Percentiles rank a stretch among this genome's conserved stretches.
Evolutionary conservation across 2,888 invertebrate genomes (phyloP).

Genomic region (Ligdia adustata): DNA sequence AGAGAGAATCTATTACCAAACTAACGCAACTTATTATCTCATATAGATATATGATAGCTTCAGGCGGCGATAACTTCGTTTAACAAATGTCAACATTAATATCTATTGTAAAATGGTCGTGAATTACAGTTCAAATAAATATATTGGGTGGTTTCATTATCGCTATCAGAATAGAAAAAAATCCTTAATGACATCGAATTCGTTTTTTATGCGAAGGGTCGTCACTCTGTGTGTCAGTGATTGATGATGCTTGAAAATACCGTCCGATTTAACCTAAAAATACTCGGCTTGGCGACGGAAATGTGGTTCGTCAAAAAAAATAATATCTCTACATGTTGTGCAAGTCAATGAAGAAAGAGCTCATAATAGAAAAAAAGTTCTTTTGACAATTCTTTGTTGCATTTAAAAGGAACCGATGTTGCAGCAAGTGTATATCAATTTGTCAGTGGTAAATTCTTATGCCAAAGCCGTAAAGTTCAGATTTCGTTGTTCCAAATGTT

Average conservation of each 20-base stretch:
- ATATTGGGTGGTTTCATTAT: conserved; percentile 31
- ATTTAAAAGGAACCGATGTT: conserved; percentile 44
- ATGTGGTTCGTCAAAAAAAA: conserved; percentile 38
- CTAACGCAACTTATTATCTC: conserved; percentile 24
- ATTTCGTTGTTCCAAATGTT: not conserved
- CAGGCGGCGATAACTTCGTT: conserved; percentile 29
- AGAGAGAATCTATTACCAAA: conserved; percentile 15
- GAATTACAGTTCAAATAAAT: conserved; percentile 29
- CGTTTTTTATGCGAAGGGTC: conserved; percentile 56
- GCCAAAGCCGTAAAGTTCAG: conserved; percentile 5
- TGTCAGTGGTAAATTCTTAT: conserved; percentile 13
- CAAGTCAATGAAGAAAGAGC: conserved; percentile 40
- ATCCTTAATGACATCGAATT: conserved; percentile 54
- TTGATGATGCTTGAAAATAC: conserved; percentile 59
- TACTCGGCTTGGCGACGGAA: conserved; percentile 37
- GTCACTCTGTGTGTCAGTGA: conserved; percentile 59
- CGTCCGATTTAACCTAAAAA: conserved; percentile 43
- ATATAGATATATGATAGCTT: conserved; percentile 28
- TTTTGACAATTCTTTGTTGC: conserved; percentile 51
- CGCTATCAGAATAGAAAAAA: conserved; percentile 49
- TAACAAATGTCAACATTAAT: conserved; percentile 29
- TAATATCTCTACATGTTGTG: conserved; percentile 40
- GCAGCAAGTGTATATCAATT: conserved; percentile 25
- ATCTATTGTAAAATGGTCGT: conserved; percentile 17
- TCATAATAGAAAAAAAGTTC: conserved; percentile 42